Evolutionary conservation across 2,113 vertebrate genomes (phyloP), one percentile per base, ranked within the genome.

Genomic region (Ctenodactylus gundi): DNA sequence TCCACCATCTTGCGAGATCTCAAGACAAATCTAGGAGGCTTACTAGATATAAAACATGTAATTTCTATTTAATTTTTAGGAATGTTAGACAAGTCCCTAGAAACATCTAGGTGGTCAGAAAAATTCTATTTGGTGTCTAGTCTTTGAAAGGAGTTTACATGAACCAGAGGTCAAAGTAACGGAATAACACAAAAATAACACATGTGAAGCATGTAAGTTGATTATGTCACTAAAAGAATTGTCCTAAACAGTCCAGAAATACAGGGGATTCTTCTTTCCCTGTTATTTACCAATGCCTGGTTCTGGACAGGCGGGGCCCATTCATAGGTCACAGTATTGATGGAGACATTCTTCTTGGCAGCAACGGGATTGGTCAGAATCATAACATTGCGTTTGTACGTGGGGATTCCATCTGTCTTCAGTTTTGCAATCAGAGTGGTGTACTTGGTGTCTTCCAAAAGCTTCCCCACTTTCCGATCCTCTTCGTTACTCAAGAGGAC

Each of bases 371-470:
- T 98, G 62, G 98, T 99, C 97, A 99, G 88, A 97, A 99, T 99
- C 97, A 99, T 98, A 41, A 98, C 98, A 88, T 98, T 99, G 95
- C 99, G 98, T 94, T 98, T 98, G 92, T 99, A 99, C 95, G 98
- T 95, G 21, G 99, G 99, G 95, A 99, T 96, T 27, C 99, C 98
- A 85, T 99, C 99, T 0, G 96, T 99, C 97, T 99, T 99, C 94
- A 99, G 98, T 98, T 99, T 99, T 96, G 99, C 99, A 65, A 99
- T 99, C 72, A 99, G 98, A 25, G 99, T 98, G 0, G 99, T 99
- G 96, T 99, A 99, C 93, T 99, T 99, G 23, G 99, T 99, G 95
- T 99, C 99, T 97, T 99, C 99, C 80, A 99, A 99, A 86, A 99
- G 99, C 76, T 98, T 99, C 23, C 99, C 99, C 77, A 99, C 99